Percentiles rank a stretch among this genome's conserved stretches.
Evolutionary conservation across 1,140 invertebrate genomes (phyloP).

Genomic region (Diorhabda elongata): DNA sequence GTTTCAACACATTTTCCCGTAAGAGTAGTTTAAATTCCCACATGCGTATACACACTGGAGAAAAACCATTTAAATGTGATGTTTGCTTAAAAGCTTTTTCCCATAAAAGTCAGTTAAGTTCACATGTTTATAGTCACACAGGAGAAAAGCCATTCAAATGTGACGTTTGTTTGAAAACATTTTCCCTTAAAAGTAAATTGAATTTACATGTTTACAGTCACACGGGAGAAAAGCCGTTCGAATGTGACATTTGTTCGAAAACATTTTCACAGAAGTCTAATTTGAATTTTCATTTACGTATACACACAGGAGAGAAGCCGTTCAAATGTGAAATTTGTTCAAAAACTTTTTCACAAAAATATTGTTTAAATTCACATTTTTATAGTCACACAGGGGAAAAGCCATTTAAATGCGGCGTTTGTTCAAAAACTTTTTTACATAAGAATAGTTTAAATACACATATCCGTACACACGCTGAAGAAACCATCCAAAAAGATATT

Average conservation of each 20-base stretch:
- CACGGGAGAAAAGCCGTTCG: not conserved
- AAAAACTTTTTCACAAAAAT: not conserved
- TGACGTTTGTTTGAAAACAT: not conserved
- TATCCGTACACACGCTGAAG: not conserved
- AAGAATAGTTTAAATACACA: not conserved
- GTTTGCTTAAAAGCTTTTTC: not conserved
- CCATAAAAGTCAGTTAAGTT: not conserved
- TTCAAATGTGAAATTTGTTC: not conserved
- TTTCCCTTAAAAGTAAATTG: not conserved
- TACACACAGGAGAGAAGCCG: not conserved
- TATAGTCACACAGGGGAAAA: not conserved
- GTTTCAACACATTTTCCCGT: not conserved
- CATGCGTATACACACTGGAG: not conserved
- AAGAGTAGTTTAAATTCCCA: not conserved
- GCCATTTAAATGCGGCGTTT: not conserved
- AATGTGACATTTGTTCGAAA: not conserved
- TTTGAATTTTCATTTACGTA: not conserved
- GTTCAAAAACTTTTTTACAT: not conserved
- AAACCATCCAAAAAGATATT: not conserved
- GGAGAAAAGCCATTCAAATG: not conserved
- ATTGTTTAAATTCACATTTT: constrained; percentile 13
- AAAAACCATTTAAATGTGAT: not conserved
- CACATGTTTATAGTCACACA: not conserved
- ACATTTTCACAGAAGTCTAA: not conserved
- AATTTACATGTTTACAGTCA: not conserved